These are phyloP conservation scores for Heliconius hermathena DNA, from an alignment of 1,140 invertebrate genomes.

Conservation along the genomic window DNA sequence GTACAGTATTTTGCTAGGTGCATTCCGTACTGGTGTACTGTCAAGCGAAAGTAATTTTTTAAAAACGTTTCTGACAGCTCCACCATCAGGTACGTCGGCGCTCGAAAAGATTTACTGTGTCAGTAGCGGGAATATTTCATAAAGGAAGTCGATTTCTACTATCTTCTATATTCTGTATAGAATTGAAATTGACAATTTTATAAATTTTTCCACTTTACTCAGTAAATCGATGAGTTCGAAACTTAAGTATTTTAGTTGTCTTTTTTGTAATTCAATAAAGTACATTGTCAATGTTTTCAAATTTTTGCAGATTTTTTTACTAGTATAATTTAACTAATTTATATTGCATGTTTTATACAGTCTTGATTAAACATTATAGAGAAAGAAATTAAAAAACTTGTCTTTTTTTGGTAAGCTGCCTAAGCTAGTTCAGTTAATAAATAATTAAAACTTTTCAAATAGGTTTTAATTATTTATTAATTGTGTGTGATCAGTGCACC, in stretches of 20 bases:
- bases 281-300: no score
- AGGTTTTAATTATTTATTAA: no score
- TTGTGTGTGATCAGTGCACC: no score
- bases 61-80: constrained; percentile 62
- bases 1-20: constrained; percentile 49
- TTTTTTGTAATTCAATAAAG: background rate
- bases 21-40: constrained; percentile 49
- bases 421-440: no score
- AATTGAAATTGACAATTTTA: background rate
- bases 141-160: constrained; percentile 15
- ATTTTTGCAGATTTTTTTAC: no score
- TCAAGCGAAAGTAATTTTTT: constrained; percentile 71
- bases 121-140: constrained; percentile 40
- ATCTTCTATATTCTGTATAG: background rate
- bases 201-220: background rate
- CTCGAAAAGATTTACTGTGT: constrained; percentile 57
- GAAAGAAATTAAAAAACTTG: no score
- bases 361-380: no score
- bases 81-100: constrained; percentile 39
- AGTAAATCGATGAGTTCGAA: background rate
- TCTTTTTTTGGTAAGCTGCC: no score
- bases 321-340: no score
- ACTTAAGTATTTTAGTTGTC: background rate
- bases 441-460: no score
- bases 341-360: no score